Evolutionary conservation across 1,140 invertebrate species (phyloP), one percentile per base, ranked within the genome.

Genomic region (Gryllus bimaculatus): DNA sequence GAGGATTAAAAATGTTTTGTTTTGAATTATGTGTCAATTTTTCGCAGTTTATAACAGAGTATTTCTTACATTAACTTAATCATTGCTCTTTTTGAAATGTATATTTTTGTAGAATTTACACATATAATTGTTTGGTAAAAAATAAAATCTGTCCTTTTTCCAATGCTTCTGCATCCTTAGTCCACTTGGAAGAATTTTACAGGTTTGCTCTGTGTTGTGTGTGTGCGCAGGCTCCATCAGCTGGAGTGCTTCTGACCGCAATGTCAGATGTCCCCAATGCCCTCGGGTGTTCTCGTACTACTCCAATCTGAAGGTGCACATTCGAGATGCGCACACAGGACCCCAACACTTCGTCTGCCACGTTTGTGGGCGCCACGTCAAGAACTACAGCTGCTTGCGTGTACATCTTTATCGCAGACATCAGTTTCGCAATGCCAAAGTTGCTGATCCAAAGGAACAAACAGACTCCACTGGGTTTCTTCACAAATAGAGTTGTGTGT

Each of bases 221-320:
- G 18, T 66, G 10, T 66, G 54, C 18, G 54, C 54, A 66, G 54
- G 54, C 54, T 13, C 10, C 10, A 18, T 18, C 54, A 18, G 54
- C 10, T 66, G 54, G 54, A 66, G 18, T 18, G 10, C 54, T 13
- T 13, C 54, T 18, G 54, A 66, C 18, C 54, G 54, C 54, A 66
- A 66, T 18, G 54, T 66, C 54, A 10, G 18, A 80, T 90, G 89
- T 82, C 88, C 88, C 0, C 87, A 87, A 79, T 90, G 89, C 81
- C 87, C 87, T 80, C 85, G 88, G 79, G 88, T 88, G 84, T 90
- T 90, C 83, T 88, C 88, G 20, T 90, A 90, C 83, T 87, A 88
- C 12, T 90, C 89, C 85, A 90, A 90, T 83, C 82, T 90, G 81
- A 90, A 90, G 82, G 88, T 90, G 18, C 89, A 90, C 83, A 87